Evolutionary conservation across 2,888 invertebrate species (phyloP), one percentile per base, ranked within the genome.

Genomic region (Ischnus inquisitorius): DNA sequence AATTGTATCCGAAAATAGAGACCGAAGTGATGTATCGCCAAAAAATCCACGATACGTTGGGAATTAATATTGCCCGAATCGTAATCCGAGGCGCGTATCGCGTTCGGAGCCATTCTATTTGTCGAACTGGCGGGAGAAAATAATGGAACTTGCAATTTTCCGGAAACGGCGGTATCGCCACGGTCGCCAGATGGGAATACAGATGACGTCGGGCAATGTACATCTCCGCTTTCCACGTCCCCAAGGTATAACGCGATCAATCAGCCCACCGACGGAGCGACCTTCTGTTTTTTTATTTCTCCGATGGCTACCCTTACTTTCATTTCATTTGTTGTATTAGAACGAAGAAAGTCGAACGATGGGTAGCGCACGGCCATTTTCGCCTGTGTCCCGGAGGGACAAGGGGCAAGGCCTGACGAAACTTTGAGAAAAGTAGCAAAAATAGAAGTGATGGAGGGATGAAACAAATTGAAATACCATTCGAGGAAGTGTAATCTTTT

Each of bases 241-340:
- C 77, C 57, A 16, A 39, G 72, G 77, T 76, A 82, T 77, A 78
- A 72, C 65, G 77, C 72, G 77, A 82, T 82, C 77, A 82, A 82
- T 82, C 82, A 82, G 72, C 41, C 67, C 71, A 39, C 41, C 48
- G 43, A 67, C 65, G 51, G 41, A 46, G 67, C 77, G 48, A 60
- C 28, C 71, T 72, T 57, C 67, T 67, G 71, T 77, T 82, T 82
- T 64, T 77, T 77, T 54, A 22, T 28, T 60, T 51, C 39, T 77
- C 48, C 48, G 48, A 12, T 54, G 25, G 54, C 43, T 10, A 57
- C 51, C 51, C 54, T 48, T 65, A 72, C 39, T 77, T 72, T 77
- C 72, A 41, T 82, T 77, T 60, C 72, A 60, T 72, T 19, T 39
- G 57, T 65, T 25, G 74, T 34, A 10, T 25, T 72, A 60, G 41